Evolutionary conservation across 2,888 invertebrate species (phyloP).

Genomic region (Trissonchulus latispiculum): DNA sequence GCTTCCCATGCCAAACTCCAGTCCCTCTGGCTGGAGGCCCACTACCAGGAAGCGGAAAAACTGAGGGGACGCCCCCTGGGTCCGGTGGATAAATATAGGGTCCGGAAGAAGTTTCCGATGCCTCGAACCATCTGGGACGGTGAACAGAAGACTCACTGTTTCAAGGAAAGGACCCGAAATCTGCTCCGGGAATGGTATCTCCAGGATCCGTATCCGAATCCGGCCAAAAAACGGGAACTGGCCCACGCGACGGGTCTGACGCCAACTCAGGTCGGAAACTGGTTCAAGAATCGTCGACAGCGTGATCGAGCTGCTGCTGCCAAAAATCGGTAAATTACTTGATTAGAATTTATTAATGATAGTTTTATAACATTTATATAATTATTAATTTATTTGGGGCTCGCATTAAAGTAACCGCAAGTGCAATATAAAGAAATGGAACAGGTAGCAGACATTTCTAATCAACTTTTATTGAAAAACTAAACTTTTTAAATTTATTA

Average conservation of each 20-base stretch:
- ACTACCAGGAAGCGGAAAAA: constrained; percentile 84
- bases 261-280: constrained; percentile 83
- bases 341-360: too few relatives aligned
- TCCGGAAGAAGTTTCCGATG: constrained; percentile 81
- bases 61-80: constrained; percentile 76
- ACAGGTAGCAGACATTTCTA: too few relatives aligned
- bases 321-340: constrained; percentile 61
- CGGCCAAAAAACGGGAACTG: constrained; percentile 79
- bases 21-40: constrained; percentile 87
- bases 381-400: too few relatives aligned
- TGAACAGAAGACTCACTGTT: constrained; percentile 89
- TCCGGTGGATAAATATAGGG: constrained; percentile 84
- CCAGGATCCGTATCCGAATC: constrained; percentile 91
- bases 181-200: constrained; percentile 94
- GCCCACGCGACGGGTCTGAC: constrained; percentile 81
- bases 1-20: constrained; percentile 73
- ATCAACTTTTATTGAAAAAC: too few relatives aligned
- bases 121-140: constrained; percentile 90
- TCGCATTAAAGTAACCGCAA: too few relatives aligned
- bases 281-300: constrained; percentile 95
- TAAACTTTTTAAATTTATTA: too few relatives aligned
- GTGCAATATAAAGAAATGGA: too few relatives aligned
- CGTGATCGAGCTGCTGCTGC: constrained; percentile 82
- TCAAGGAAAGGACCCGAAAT: constrained; percentile 83
- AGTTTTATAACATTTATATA: too few relatives aligned